A percentile compares a stretch with the other conserved stretches of the same genome.
These are phyloP conservation scores for Albula goreensis DNA, from an alignment of 2,113 vertebrate genomes.

Conservation along the genomic window DNA sequence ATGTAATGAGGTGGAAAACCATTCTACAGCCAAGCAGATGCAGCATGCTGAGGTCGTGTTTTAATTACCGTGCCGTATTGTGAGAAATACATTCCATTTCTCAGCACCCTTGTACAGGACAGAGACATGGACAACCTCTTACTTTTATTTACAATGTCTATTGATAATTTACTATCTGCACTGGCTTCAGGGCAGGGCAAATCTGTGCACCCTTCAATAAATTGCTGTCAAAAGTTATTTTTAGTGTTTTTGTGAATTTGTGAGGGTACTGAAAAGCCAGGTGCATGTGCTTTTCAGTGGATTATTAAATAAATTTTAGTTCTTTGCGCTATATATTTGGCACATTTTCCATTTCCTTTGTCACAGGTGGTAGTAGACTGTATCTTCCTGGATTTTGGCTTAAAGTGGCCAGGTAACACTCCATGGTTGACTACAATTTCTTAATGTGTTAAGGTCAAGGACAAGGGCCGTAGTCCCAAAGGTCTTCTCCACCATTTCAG, in stretches of 20 bases:
- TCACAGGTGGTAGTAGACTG: slow-evolving; percentile 10
- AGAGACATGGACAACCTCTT: background rate
- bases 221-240: no score
- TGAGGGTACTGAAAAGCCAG: no score
- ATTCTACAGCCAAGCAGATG: background rate
- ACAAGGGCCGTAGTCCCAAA: background rate
- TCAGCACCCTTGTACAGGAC: background rate
- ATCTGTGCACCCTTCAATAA: background rate
- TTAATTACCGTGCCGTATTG: background rate
- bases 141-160: background rate
- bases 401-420: background rate
- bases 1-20: slow-evolving; percentile 17
- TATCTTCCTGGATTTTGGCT: background rate
- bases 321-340: background rate
- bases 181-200: background rate
- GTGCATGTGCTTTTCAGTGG: no score
- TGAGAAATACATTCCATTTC: background rate
- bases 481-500: background rate
- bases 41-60: background rate
- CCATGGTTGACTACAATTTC: no score
- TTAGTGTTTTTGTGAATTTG: no score
- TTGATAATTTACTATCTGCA: background rate
- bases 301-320: background rate
- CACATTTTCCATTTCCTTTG: slow-evolving; percentile 9
- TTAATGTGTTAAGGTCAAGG: no score